Percentiles rank a stretch among this genome's conserved stretches.
These are phyloP conservation scores for Rousettus leschenaultii DNA, from an alignment of 2,113 vertebrate genomes.

Conservation along the genomic window DNA sequence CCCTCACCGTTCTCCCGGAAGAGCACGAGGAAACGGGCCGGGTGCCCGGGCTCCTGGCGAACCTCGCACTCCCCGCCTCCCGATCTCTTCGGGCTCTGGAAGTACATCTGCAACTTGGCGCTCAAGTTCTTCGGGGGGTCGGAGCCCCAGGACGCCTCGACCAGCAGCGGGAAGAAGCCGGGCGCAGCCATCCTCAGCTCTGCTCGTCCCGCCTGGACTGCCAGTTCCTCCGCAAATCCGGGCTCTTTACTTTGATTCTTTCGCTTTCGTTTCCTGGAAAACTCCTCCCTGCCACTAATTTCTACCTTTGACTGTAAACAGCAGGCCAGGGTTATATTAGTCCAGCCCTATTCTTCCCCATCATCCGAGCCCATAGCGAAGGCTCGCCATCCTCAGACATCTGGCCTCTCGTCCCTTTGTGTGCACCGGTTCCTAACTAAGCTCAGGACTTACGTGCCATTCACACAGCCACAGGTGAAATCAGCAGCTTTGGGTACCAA, in stretches of 20 bases:
- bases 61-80: constrained; percentile 89
- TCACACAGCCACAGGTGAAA: neutral
- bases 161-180: constrained; percentile 51
- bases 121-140: constrained; percentile 15
- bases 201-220: rapidly evolving
- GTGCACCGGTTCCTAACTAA: no score
- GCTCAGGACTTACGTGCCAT: neutral
- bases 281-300: neutral
- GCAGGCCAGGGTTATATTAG: no score
- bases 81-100: constrained; percentile 86
- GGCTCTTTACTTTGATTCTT: neutral
- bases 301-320: neutral
- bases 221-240: neutral
- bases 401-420: no score
- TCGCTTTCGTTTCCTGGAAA: constrained; percentile 63
- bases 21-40: constrained; percentile 70
- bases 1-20: constrained; percentile 80
- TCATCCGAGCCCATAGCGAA: neutral
- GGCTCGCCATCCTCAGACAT: neutral
- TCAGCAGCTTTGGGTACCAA: neutral
- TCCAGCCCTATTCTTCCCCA: no score
- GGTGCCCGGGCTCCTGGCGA: neutral
- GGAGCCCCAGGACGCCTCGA: constrained; percentile 55
- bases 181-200: constrained; percentile 6
- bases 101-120: constrained; percentile 85